phyloP scores from a whole-genome alignment of 2,888 invertebrate genomes.

The Torymus auratus region DNA sequence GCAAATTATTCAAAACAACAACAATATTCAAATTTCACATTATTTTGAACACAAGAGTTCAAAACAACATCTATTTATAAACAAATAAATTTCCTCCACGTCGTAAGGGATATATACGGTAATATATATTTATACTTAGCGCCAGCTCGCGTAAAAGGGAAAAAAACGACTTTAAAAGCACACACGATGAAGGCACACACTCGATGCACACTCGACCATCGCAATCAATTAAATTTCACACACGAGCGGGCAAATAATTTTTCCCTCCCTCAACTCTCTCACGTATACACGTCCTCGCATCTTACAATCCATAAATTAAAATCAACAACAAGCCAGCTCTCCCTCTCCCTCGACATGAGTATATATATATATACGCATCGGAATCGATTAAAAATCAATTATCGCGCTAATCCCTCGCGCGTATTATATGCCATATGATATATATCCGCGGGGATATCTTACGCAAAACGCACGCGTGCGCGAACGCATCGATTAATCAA shows the following conservation, averaged over 20 bases:
- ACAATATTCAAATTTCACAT: no score
- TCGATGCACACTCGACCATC: constrained; percentile 2
- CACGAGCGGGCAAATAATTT: constrained; percentile 2
- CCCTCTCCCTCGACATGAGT: background rate
- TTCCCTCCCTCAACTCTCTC: background rate
- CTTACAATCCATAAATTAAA: constrained; percentile 30
- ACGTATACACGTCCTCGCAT: background rate
- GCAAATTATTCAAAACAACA: no score
- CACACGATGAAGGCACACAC: background rate
- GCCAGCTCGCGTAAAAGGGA: background rate
- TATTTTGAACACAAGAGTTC: no score
- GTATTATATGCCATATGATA: background rate
- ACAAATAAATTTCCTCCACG: no score
- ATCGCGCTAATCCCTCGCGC: background rate
- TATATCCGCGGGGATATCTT: background rate
- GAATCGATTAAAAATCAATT: constrained; percentile 45
- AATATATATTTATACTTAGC: no score
- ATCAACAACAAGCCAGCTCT: no score
- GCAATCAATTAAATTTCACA: constrained; percentile 41
- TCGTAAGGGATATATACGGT: no score
- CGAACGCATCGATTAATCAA: no score
- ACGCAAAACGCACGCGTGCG: background rate
- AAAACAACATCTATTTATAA: no score
- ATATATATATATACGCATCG: background rate
- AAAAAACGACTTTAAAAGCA: background rate